Evolutionary conservation across 2,797 vertebrate genomes (phyloP), one percentile per base, ranked within the genome.

Genomic region (Cichlasoma orientale): DNA sequence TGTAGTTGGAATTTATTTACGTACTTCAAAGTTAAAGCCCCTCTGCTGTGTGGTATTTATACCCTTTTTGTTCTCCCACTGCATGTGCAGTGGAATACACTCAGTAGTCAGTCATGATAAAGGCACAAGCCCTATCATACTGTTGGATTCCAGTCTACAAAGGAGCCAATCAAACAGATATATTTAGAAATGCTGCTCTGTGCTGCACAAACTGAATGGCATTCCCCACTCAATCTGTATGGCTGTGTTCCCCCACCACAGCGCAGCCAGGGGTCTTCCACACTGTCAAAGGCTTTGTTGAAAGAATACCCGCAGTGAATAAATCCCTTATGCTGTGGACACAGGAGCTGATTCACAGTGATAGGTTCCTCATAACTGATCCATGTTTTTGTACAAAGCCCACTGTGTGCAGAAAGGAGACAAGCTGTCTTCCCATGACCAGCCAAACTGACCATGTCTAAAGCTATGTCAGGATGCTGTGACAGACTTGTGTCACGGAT

Each of bases 321-420:
- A 82, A 82, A 56, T 76, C 88, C 86, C 90, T 92, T 93, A 92
- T 92, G 86, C 76, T 85, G 84, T 86, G 92, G 88, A 92, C 90
- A 93, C 90, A 92, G 93, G 90, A 92, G 86, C 85, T 58, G 86
- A 93, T 94, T 94, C 90, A 93, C 90, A 79, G 77, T 58, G 29
- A 84, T 89, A 87, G 88, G 89, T 91, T 91, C 82, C 80, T 91
- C 87, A 56, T 81, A 78, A 84, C 74, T 1, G 86, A 86, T 91
- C 87, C 77, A 72, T 86, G 88, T 86, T 72, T 86, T 63, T 38
- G 66, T 84, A 92, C 91, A 94, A 94, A 92, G 91, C 80, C 80
- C 2, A 66, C 87, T 82, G 88, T 93, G 89, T 93, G 86, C 53
- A 31, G 79, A 78, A 82, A 78, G 83, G 85, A 89, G 82, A 77